phyloP scores from a whole-genome alignment of 2,113 vertebrate species.

The Penelope pileata region DNA sequence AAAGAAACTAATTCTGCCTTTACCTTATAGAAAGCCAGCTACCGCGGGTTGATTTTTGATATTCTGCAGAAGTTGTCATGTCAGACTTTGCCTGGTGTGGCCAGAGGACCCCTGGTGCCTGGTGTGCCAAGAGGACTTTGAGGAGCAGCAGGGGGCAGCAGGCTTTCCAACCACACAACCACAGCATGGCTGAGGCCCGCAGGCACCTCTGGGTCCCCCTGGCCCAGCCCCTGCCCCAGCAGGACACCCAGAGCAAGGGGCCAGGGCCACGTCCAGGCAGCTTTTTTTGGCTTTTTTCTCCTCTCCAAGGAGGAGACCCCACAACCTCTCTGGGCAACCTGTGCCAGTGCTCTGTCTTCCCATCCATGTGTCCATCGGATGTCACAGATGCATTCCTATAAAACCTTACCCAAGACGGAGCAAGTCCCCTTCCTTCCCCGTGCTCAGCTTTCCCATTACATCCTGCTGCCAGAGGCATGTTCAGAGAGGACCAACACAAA shows the following conservation, averaged over 20 bases:
- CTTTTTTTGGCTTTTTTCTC: too few species aligned
- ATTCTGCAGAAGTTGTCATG: not conserved
- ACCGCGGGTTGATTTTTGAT: not conserved
- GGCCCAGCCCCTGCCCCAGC: not conserved
- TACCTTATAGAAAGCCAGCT: not conserved
- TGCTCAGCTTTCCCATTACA: not conserved
- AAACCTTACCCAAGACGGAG: not conserved
- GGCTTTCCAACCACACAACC: not conserved
- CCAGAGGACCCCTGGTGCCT: not conserved
- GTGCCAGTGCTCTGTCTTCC: not conserved
- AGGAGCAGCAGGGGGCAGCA: not conserved
- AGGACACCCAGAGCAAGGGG: not conserved
- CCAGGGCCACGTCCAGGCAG: not conserved
- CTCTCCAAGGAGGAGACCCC: not conserved
- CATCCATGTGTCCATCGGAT: rapidly evolving
- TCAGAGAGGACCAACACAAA: not conserved
- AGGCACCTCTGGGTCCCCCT: not conserved
- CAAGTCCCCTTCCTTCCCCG: not conserved
- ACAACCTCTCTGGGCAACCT: not conserved
- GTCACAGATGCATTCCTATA: not conserved
- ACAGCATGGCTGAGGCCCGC: not conserved
- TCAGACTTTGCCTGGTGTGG: not conserved
- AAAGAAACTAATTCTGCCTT: not conserved
- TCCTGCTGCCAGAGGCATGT: not conserved
- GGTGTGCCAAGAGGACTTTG: not conserved